Evolutionary conservation across 2,797 vertebrate species (phyloP), one percentile per base, ranked within the genome.

Genomic region (Neosalanx taihuensis): DNA sequence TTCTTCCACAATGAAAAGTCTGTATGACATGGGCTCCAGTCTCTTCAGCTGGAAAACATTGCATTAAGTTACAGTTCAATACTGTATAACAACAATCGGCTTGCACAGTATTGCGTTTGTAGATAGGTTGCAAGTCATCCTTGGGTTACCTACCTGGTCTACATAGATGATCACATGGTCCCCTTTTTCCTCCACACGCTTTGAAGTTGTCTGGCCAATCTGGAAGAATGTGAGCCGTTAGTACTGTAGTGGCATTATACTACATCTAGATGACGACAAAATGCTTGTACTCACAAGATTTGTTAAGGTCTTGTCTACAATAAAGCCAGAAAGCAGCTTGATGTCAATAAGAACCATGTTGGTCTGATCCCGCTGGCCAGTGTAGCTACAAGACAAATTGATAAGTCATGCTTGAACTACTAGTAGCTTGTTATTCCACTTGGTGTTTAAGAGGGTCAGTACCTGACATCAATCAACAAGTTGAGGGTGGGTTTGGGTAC

Each of bases 301-400:
- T 7, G 31, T 6, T 13, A 7, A 33, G 7, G 33, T 9, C 2
- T 1, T 33, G 2, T 83, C 62, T 26, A 81, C 76, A 1, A 37
- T 17, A 63, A 89, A 92, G 37, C 91, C 91, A 66, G 91, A 91
- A 0, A 90, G 84, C n/a, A 91, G 57, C 67, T 85, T 87, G 63
- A 92, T 77, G 60, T 91, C 87, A 73, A 92, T 58, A 49, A 92
- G 84, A 69, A 88, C 83, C 91, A 92, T 92, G 81, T 92, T 91
- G 17, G 87, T 86, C 1, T 0, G 60, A 0, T 0, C 1, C 33
- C 76, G 63, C 0, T 51, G 29, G 64, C 91, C 91, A 1, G 0
- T 71, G 53, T 90, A 91, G n/a, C 91, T 92, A 9, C 56, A 2
- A 58, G 64, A 13, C 29, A 71, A 12, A 53, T 26, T 26, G 41